Evolutionary conservation across 2,113 vertebrate species (phyloP).

Genomic region (Lepisosteus oculatus): DNA sequence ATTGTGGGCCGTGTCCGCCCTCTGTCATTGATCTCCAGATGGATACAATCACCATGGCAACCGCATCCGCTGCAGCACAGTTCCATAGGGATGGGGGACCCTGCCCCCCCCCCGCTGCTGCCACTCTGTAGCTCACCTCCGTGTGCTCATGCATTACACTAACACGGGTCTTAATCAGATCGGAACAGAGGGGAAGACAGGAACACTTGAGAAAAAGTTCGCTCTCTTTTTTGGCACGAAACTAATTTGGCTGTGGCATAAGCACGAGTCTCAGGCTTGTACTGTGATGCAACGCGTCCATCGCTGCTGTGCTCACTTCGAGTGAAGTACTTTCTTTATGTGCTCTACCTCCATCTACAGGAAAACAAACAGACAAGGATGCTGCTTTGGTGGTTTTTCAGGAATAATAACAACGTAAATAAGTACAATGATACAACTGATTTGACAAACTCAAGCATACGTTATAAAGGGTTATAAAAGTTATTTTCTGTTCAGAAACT

Average conservation of each 20-base stretch:
- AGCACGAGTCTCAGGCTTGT: conserved; percentile 66
- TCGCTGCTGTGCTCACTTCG: conserved; percentile 74
- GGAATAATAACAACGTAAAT: too few species aligned
- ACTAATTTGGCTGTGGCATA: conserved; percentile 78
- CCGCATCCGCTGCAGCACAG: conserved; percentile 19
- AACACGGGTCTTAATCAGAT: conserved; percentile 33
- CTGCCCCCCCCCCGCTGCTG: conserved; percentile 9
- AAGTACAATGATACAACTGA: too few species aligned
- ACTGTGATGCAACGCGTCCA: conserved; percentile 61
- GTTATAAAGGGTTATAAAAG: too few species aligned
- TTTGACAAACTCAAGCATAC: too few species aligned
- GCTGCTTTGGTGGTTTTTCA: too few species aligned
- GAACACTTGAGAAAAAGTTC: conserved; percentile 17
- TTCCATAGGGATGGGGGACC: conserved; percentile 23
- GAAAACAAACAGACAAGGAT: conserved; percentile 32
- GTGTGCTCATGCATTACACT: conserved; percentile 27
- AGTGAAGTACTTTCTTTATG: conserved; percentile 93
- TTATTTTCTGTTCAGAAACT: too few species aligned
- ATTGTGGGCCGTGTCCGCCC: conserved; percentile 54
- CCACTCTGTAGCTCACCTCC: neutral
- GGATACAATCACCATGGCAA: conserved; percentile 26
- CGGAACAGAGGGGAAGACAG: conserved; percentile 48
- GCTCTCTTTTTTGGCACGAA: conserved; percentile 83
- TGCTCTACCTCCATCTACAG: conserved; percentile 92
- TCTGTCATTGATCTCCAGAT: conserved; percentile 30